These are phyloP conservation scores for Acyrthosiphon pisum DNA, from an alignment of 1,140 invertebrate species.

Conservation along the genomic window DNA sequence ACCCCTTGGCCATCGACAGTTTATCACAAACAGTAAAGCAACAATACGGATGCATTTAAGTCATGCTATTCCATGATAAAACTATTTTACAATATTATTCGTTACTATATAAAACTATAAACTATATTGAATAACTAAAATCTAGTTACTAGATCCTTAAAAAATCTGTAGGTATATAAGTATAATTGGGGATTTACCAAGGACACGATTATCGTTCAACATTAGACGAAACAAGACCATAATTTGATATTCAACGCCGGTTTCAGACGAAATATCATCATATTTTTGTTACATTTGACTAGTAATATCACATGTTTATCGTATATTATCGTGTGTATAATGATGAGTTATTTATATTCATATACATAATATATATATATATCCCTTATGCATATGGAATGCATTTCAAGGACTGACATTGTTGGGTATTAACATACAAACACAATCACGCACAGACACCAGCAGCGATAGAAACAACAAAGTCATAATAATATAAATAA, in stretches of 20 bases:
- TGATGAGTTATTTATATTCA: not conserved
- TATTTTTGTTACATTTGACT: not conserved
- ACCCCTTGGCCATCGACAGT: no score
- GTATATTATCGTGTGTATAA: not conserved
- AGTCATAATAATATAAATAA: not conserved
- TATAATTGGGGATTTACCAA: no score
- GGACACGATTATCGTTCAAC: not conserved
- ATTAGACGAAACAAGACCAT: not conserved
- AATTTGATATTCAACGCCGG: not conserved
- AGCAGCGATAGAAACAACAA: not conserved
- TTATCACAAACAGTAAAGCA: no score
- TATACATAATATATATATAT: not conserved
- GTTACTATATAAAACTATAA: no score
- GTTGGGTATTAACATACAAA: not conserved
- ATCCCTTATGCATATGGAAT: not conserved
- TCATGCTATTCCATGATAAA: no score
- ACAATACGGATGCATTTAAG: no score
- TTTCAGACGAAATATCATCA: not conserved
- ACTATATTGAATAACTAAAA: no score
- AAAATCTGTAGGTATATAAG: no score
- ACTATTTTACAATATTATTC: no score
- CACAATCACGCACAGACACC: not conserved
- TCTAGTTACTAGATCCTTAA: no score
- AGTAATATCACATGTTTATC: not conserved
- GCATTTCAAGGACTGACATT: not conserved